Evolutionary conservation across 2,113 vertebrate genomes (phyloP).

Genomic region (Stictonetta naevosa): DNA sequence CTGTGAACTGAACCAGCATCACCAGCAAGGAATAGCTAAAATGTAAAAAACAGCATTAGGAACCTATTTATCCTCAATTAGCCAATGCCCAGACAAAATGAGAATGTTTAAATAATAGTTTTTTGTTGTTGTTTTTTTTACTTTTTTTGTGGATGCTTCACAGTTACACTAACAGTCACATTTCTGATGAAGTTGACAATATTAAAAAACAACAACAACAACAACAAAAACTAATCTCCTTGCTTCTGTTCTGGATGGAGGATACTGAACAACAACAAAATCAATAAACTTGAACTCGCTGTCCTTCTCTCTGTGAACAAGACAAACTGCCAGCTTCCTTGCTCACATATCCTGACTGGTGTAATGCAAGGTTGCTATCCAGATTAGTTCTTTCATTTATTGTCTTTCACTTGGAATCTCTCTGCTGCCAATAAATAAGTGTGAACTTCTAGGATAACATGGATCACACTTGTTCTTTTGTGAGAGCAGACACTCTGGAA

Average conservation of each 20-base stretch:
- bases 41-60: background rate
- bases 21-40: background rate
- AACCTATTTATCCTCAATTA: conserved; percentile 1
- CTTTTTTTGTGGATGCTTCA: conserved; percentile 5
- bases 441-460: background rate
- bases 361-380: background rate
- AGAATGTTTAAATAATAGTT: conserved; percentile 3
- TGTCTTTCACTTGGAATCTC: conserved; percentile 48
- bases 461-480: conserved; percentile 27
- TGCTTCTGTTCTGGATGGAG: conserved; percentile 19
- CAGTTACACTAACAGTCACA: conserved; percentile 7
- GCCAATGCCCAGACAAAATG: background rate
- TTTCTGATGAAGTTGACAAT: conserved; percentile 22
- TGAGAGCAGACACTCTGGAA: conserved; percentile 33
- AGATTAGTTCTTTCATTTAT: conserved; percentile 21
- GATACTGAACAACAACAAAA: conserved; percentile 41
- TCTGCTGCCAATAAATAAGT: conserved; percentile 25
- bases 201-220: conserved; percentile 36
- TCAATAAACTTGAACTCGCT: conserved; percentile 55
- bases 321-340: conserved; percentile 14
- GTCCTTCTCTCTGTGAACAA: conserved; percentile 8
- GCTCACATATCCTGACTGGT: background rate
- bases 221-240: conserved; percentile 2
- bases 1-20: background rate
- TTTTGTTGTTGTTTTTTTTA: conserved; percentile 3